Base-by-base conservation (phyloP, 2,888 invertebrate genomes). In the Chorisops tibialis region DNA sequence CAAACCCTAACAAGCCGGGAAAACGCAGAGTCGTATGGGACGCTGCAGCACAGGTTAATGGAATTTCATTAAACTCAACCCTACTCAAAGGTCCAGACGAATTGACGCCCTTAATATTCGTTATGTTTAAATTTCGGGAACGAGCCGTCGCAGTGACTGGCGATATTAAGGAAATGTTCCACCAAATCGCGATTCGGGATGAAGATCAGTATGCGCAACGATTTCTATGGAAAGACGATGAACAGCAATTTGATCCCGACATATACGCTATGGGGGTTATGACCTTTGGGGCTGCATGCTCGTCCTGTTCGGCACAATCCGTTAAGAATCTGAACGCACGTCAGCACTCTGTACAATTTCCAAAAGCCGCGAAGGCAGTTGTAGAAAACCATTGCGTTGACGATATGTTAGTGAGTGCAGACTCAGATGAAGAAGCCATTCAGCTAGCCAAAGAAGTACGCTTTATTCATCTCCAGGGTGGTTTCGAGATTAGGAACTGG, bases 11-110 rank as follows among this genome's bases (percentile, higher is more conserved):
- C n/a, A 72, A 73, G 50, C 67, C 67, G 14, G 65, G 67, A 14
- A 66, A 68, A 51, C 59, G 70, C 1, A 63, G 72, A 38, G n/a
- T 73, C 2, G 72, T 72, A 1, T 72, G 65, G 65, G 73, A 73
- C 58, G 73, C n/a, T n/a, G n/a, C n/a, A n/a, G n/a, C n/a, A n/a
- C n/a, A n/a, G n/a, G n/a, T n/a, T n/a, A n/a, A n/a, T n/a, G n/a
- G n/a, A n/a, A n/a, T n/a, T n/a, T n/a, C n/a, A n/a, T n/a, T n/a
- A n/a, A n/a, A n/a, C n/a, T n/a, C n/a, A n/a, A n/a, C n/a, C n/a
- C n/a, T n/a, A n/a, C n/a, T n/a, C n/a, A n/a, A n/a, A n/a, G n/a
- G n/a, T n/a, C n/a, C n/a, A n/a, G n/a, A n/a, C n/a, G n/a, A n/a
- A n/a, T n/a, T n/a, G n/a, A n/a, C n/a, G n/a, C n/a, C n/a, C n/a